These are phyloP conservation scores for Oryzaephilus surinamensis DNA, from an alignment of 1,140 invertebrate genomes.

Conservation along the genomic window DNA sequence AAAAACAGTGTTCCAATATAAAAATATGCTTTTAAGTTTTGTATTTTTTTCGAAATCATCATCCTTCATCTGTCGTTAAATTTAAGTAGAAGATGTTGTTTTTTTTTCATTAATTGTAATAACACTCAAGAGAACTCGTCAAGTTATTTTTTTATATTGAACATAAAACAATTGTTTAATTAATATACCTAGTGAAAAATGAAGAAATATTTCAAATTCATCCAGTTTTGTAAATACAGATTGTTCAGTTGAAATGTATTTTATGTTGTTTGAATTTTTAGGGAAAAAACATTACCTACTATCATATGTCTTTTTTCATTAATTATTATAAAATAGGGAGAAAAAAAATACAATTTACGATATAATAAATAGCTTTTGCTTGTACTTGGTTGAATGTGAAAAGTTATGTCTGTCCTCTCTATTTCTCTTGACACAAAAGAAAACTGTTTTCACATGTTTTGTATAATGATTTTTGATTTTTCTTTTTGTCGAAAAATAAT, in stretches of 20 bases:
- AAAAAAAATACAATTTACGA: constrained; percentile 9
- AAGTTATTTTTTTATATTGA: no score
- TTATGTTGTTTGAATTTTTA: constrained; percentile 12
- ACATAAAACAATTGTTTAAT: no score
- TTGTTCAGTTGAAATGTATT: no score
- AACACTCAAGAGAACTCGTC: no score
- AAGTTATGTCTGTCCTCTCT: constrained; percentile 5
- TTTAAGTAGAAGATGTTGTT: no score
- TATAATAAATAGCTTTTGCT: constrained; percentile 17
- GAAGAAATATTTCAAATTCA: no score
- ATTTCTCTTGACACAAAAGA: constrained; percentile 9
- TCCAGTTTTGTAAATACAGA: no score
- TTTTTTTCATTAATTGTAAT: no score
- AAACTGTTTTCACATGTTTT: constrained; percentile 15
- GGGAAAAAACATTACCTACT: constrained; percentile 6
- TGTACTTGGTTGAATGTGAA: constrained; percentile 12
- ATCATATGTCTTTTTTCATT: no score
- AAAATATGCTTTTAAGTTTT: not conserved
- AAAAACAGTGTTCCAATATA: constrained; percentile 21
- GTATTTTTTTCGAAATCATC: constrained; percentile 1
- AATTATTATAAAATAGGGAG: constrained; percentile 11
- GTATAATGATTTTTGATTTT: no score
- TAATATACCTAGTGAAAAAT: no score
- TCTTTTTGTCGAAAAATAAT: no score
- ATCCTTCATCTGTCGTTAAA: not conserved